These are phyloP conservation scores for Parapristionchus giblindavisi DNA, from an alignment of 2,888 invertebrate genomes.

Conservation along the genomic window DNA sequence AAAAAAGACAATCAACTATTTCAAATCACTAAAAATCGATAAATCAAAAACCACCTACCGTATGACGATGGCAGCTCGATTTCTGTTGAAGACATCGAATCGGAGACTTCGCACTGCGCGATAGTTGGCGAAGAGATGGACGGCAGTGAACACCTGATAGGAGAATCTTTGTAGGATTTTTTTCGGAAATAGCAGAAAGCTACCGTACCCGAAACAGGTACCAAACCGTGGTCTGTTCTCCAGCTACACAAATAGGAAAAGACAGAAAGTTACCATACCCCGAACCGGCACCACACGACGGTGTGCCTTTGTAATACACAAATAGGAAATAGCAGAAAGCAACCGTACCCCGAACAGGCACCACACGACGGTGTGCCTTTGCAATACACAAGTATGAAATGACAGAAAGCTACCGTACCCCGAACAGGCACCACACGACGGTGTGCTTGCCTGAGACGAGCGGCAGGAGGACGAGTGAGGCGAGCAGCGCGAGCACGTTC, in stretches of 20 bases:
- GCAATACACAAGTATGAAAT: not conserved
- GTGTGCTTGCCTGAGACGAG: slow-evolving; percentile 54
- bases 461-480: slow-evolving; percentile 49
- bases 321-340: not conserved
- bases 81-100: slow-evolving; percentile 56
- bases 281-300: slow-evolving; percentile 78
- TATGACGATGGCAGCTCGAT: slow-evolving; percentile 48
- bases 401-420: slow-evolving; percentile 14
- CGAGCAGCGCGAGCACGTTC: slow-evolving; percentile 76
- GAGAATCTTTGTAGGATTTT: too few species aligned
- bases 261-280: not conserved
- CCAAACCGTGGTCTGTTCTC: slow-evolving; percentile 73
- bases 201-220: slow-evolving; percentile 75
- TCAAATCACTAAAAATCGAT: not conserved
- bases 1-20: too few species aligned
- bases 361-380: slow-evolving; percentile 73
- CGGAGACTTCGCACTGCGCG: slow-evolving; percentile 54
- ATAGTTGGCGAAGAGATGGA: slow-evolving; percentile 89
- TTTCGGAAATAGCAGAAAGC: not conserved
- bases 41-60: slow-evolving; percentile 30
- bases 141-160: slow-evolving; percentile 76
- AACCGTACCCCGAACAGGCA: slow-evolving; percentile 75
- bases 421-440: slow-evolving; percentile 78
- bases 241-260: too few species aligned
- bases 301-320: slow-evolving; percentile 42